phyloP scores from a whole-genome alignment of 1,140 invertebrate genomes.

The Brachionus calyciflorus region DNA sequence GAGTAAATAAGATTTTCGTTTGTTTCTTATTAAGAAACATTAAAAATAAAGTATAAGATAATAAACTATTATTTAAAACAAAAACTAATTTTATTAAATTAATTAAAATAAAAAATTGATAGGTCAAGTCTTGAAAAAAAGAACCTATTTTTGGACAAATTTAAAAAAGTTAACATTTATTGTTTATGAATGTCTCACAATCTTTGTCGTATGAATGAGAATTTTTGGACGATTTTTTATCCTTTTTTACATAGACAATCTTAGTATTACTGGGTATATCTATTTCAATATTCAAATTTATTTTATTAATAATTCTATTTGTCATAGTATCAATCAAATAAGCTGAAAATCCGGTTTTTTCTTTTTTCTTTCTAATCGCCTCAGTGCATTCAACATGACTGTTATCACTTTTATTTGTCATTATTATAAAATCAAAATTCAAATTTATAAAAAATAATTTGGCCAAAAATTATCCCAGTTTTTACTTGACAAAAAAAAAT shows the following conservation, averaged over 20 bases:
- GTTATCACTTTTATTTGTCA: background rate
- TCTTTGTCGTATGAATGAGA: too few species aligned
- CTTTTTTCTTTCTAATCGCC: background rate
- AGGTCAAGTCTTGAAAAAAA: too few species aligned
- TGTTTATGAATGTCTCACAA: too few species aligned
- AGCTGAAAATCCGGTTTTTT: background rate
- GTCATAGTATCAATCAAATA: background rate
- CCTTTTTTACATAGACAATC: background rate
- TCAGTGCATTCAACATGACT: too few species aligned
- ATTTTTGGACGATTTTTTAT: background rate
- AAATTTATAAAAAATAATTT: background rate
- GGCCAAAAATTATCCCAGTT: background rate
- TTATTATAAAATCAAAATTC: too few species aligned
- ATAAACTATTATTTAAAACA: too few species aligned
- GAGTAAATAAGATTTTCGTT: too few species aligned
- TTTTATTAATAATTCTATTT: background rate
- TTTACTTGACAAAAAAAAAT: background rate
- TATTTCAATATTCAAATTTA: constrained; percentile 3
- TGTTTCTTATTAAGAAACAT: too few species aligned
- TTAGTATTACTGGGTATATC: background rate
- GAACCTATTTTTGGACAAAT: background rate
- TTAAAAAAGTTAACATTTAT: too few species aligned
- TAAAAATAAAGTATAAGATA: too few species aligned
- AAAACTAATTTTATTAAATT: too few species aligned
- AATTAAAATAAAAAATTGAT: too few species aligned